These are phyloP conservation scores for Idaea straminata DNA, from an alignment of 2,888 invertebrate species.

Conservation along the genomic window DNA sequence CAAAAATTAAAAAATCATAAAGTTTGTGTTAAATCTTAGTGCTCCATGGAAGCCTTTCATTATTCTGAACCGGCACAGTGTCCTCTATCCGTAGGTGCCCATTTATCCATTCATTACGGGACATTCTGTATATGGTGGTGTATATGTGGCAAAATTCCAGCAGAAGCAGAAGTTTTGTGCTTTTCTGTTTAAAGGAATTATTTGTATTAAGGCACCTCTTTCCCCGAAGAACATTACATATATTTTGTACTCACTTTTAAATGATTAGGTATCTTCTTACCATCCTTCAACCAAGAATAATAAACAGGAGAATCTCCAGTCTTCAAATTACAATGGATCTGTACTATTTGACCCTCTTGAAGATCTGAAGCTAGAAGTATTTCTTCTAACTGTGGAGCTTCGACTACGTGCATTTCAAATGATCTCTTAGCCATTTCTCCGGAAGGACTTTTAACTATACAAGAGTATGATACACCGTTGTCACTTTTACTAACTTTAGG, in stretches of 20 bases:
- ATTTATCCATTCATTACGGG: too few species aligned
- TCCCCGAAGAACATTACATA: too few species aligned
- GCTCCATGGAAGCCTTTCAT: too few species aligned
- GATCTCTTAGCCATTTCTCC: conserved; percentile 88
- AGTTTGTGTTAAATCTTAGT: too few species aligned
- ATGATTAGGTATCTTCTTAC: conserved; percentile 81
- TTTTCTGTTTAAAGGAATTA: too few species aligned
- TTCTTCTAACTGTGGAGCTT: conserved; percentile 90
- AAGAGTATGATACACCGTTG: conserved; percentile 89
- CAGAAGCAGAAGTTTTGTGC: too few species aligned
- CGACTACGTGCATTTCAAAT: conserved; percentile 84
- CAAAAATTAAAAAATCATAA: too few species aligned
- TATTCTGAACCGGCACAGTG: too few species aligned
- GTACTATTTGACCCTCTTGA: conserved; percentile 90
- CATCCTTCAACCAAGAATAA: conserved; percentile 86
- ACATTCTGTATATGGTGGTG: too few species aligned
- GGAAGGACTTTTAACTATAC: conserved; percentile 86
- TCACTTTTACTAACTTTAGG: conserved; percentile 81
- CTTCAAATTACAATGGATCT: conserved; percentile 90
- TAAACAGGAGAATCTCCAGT: conserved; percentile 86
- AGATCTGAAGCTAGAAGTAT: conserved; percentile 89
- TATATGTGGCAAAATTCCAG: too few species aligned
- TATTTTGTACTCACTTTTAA: conserved; percentile 75
- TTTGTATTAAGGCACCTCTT: too few species aligned
- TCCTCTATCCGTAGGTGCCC: too few species aligned